Base-by-base conservation (phyloP, 2,113 vertebrate species). In the mouse (Mus musculus) region DNA sequence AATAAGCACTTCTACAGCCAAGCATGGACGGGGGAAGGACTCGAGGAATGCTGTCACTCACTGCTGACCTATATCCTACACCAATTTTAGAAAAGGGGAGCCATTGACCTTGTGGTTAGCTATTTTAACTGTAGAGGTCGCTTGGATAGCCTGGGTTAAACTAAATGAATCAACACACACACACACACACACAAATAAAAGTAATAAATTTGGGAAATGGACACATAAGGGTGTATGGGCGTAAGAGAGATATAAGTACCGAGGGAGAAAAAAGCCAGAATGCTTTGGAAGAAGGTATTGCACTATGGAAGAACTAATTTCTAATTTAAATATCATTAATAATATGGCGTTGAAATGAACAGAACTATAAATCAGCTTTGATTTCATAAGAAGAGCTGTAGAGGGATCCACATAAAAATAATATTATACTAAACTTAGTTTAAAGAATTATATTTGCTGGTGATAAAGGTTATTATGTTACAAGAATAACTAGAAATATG, bases 311-410 rank as follows among this genome's bases (percentile, higher is more conserved):
- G 14, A 63, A 39, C 54, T 82, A 84, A 63, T 20, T 81, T 61
- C 12, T 84, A 84, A 84, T 16, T 42, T 42, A 59, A 26, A 16
- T 59, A 59, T 16, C 5, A 49, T 67, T 86, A 49, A 67, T 20
- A 49, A 86, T 67, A 49, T n/a, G 13, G 12, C 39, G 5, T 80
- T 73, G 6, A 56, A 69, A 93, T 80, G 20, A 65, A 90, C 26
- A 28, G 61, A 94, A 88, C 17, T 61, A 84, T 7, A 54, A 63
- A 63, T 73, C 54, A 95, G 46, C 24, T 92, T 94, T 88, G 26
- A 30, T 93, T 65, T 90, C 16, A 80, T 61, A 93, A 13, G 19
- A 69, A 65, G 14, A 67, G 6, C 26, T 39, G 13, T 88, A 78
- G n/a, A 92, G 73, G n/a, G 5, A 56, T 52, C 17, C 6, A 76